Evolutionary conservation across 2,888 invertebrate genomes (phyloP).

Genomic region (Cantharis rufa): DNA sequence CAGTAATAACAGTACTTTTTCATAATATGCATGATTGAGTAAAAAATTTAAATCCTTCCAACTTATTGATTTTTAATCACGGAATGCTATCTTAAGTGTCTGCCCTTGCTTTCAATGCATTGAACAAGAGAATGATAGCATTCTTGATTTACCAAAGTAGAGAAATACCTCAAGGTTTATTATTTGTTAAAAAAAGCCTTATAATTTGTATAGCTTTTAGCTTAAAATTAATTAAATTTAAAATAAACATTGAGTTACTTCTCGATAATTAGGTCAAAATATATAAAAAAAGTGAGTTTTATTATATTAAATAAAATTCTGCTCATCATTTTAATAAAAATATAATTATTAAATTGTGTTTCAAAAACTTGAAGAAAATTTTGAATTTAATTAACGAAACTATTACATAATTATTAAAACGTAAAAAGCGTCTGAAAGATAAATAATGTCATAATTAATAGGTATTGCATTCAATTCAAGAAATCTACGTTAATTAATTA

Average conservation of each 20-base stretch:
- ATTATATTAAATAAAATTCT: background rate
- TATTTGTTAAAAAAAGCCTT: background rate
- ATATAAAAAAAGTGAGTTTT: background rate
- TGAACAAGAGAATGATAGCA: background rate
- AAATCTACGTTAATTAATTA: background rate
- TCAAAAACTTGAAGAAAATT: background rate
- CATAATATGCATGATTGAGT: background rate
- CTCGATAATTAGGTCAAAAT: background rate
- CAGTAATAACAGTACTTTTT: too few species aligned
- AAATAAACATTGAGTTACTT: background rate
- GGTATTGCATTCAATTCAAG: background rate
- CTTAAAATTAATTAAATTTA: background rate
- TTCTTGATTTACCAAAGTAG: background rate
- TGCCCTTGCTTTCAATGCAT: background rate
- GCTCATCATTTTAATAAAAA: background rate
- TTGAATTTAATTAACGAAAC: background rate
- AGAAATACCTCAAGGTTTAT: background rate
- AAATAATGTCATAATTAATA: background rate
- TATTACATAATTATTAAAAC: background rate
- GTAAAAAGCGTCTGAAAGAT: background rate
- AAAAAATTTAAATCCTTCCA: background rate
- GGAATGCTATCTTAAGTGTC: background rate
- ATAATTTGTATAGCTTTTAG: background rate
- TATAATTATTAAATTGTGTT: background rate
- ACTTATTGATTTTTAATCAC: background rate